Evolutionary conservation across 2,113 vertebrate species (phyloP).

Genomic region (Arenaria interpres): DNA sequence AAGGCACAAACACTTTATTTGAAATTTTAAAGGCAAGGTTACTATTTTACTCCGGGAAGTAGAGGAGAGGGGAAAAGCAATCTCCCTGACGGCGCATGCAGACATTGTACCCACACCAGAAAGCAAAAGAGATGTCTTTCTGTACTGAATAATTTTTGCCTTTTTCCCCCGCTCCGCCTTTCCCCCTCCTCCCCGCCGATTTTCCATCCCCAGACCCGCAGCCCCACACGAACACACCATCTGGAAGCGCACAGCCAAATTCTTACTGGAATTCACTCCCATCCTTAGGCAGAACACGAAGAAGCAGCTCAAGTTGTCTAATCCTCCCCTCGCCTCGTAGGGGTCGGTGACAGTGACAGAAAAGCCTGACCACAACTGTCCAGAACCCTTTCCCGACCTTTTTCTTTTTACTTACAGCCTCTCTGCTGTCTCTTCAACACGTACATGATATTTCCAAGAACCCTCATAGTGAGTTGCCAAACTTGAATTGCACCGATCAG

Average conservation of each 20-base stretch:
- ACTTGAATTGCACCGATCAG: constrained; percentile 73
- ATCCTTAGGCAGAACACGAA: neutral
- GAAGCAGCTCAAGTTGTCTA: neutral
- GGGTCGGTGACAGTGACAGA: neutral
- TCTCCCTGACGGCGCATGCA: constrained; percentile 59
- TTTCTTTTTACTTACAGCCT: constrained; percentile 51
- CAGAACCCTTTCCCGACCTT: constrained; percentile 5
- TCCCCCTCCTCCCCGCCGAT: neutral
- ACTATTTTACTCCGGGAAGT: constrained; percentile 46
- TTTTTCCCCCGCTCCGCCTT: neutral
- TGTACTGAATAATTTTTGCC: neutral
- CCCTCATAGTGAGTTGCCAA: constrained; percentile 79
- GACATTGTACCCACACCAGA: neutral
- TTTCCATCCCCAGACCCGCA: neutral
- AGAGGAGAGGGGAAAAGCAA: neutral
- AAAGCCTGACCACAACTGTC: neutral
- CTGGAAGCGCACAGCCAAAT: neutral
- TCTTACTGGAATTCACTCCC: neutral
- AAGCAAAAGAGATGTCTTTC: constrained; percentile 27
- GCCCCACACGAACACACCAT: neutral
- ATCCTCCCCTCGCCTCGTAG: neutral
- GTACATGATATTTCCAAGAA: constrained; percentile 22
- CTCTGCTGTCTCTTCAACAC: constrained; percentile 60
- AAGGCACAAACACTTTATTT: constrained; percentile 77
- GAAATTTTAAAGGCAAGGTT: constrained; percentile 48